Evolutionary conservation across 2,113 vertebrate species (phyloP), one percentile per base, ranked within the genome.

Genomic region (Archilochus colubris): DNA sequence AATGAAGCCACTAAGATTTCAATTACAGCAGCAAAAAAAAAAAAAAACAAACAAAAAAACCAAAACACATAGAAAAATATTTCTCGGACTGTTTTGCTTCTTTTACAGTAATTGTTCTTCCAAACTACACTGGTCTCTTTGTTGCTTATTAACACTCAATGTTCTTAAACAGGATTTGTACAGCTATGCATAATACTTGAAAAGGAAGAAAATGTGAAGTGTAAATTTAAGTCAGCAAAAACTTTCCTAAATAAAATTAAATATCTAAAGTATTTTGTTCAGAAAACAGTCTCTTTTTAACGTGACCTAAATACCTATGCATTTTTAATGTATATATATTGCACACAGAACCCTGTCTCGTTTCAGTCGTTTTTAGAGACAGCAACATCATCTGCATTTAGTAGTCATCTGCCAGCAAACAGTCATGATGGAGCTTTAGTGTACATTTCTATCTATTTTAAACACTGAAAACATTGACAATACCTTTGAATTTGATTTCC

Each of bases 401-500:
- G 53, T 40, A 75, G 58, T 38, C 48, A 75, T 61, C 70, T 96
- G 69, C 72, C 72, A 93, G 84, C 57, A 74, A 77, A 92, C 3
- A 61, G 33, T 44, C 2, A 1, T 12, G 25, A 54, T 82, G 75
- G 74, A 89, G 73, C 43, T 88, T 40, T 58, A 72, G 57, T 38
- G 63, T 54, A 14, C 46, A 38, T 93, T 62, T 44, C 48, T 89
- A 69, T 66, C 55, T 66, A 13, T 78, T 95, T 91, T 91, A 81
- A 76, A 77, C 58, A 48, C 67, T 48, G 24, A 69, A 93, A 95
- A 91, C 74, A 83, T 33, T 76, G 83, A 63, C 8, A 9, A 80
- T 83, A 81, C 70, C 83, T 95, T 70, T 94, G 77, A 78, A 80
- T 83, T 90, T 36, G 30, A 97, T 95, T 96, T 95, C 91, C 91